Evolutionary conservation across 2,113 vertebrate species (phyloP).

Genomic region (Dascyllus trimaculatus): DNA sequence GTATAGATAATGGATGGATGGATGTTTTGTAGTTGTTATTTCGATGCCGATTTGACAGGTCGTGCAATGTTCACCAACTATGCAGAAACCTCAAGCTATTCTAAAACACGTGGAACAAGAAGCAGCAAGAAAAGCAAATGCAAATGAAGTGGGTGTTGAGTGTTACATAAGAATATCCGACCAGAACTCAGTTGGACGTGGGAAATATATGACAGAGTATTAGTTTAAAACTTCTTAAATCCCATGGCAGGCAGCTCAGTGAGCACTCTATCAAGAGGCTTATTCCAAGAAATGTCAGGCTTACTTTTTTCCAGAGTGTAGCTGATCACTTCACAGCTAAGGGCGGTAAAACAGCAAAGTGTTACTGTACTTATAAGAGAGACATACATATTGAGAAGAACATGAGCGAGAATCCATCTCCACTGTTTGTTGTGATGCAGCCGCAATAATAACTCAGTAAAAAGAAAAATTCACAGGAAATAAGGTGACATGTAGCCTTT

Average conservation of each 20-base stretch:
- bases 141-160: not conserved
- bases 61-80: slow-evolving; percentile 1
- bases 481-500: not conserved
- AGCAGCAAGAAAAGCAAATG: slow-evolving; percentile 21
- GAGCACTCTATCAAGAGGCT: slow-evolving; percentile 65
- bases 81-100: not conserved
- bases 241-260: slow-evolving; percentile 64
- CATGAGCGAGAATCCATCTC: not conserved
- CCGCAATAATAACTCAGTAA: no score
- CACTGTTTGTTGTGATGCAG: not conserved
- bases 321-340: slow-evolving; percentile 63
- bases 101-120: not conserved
- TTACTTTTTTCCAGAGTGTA: slow-evolving; percentile 60
- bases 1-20: no score
- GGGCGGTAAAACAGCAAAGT: slow-evolving; percentile 28
- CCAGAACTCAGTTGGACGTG: slow-evolving; percentile 33
- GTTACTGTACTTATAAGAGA: slow-evolving; percentile 34
- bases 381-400: not conserved
- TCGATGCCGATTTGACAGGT: not conserved
- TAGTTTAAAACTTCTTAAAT: slow-evolving; percentile 78
- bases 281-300: slow-evolving; percentile 74
- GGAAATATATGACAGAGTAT: slow-evolving; percentile 74
- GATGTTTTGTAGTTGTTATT: not conserved
- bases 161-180: slow-evolving; percentile 55
- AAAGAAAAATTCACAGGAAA: no score